Conservation (phyloP, 23 tunicate genomes). For the Ciona savignyi region DNA sequence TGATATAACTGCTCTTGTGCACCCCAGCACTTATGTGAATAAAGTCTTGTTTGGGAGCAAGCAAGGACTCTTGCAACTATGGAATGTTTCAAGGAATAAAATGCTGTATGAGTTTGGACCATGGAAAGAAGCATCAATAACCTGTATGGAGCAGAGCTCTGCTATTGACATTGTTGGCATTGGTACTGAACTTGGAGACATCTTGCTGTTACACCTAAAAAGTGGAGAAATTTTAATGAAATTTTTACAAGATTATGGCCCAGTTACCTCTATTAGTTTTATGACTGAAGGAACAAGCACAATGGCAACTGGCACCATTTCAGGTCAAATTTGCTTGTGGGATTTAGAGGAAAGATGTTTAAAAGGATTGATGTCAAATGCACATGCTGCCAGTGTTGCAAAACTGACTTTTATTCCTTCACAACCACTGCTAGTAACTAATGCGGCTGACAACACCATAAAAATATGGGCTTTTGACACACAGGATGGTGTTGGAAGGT, state of each 20-base stretch:
- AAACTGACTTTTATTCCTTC: conserved; percentile 33
- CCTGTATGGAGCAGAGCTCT: conserved; percentile 47
- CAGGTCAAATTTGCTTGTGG: conserved; percentile 72
- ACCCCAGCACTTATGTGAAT: conserved; percentile 80
- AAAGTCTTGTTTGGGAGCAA: conserved; percentile 69
- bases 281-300: conserved; percentile 46
- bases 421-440: conserved; percentile 52
- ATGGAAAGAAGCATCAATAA: conserved; percentile 20
- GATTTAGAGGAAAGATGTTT: conserved; percentile 52
- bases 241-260: conserved; percentile 42
- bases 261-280: conserved; percentile 42
- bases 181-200: conserved; percentile 53
- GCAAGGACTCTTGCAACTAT: conserved; percentile 70
- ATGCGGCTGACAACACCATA: conserved; percentile 71
- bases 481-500: conserved; percentile 34
- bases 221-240: conserved; percentile 24
- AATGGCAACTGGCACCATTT: conserved; percentile 58
- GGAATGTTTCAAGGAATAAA: conserved; percentile 64
- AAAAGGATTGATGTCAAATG: conserved; percentile 41
- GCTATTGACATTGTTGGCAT: conserved; percentile 74
- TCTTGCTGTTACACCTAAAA: conserved; percentile 34
- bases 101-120: conserved; percentile 42
- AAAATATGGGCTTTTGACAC: conserved; percentile 80
- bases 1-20: conserved; percentile 52
- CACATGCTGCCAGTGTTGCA: conserved; percentile 45